Evolutionary conservation across 2,888 invertebrate genomes (phyloP), one percentile per base, ranked within the genome.

Genomic region (Brachypalpus laphriformis): DNA sequence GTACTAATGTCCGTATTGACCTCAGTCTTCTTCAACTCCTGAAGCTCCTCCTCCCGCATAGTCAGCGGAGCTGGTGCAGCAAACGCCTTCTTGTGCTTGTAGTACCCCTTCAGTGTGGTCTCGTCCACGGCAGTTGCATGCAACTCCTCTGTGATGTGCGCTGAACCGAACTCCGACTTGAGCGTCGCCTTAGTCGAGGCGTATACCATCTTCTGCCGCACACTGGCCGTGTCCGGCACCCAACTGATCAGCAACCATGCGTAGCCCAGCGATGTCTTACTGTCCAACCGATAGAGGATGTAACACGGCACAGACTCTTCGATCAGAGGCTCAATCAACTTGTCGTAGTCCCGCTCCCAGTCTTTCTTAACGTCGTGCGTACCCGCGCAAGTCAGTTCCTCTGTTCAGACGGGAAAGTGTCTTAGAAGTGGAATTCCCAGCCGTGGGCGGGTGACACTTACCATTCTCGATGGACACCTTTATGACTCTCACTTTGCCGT

Each of bases 131-230:
- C 93, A 11, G 98, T 98, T 25, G 97, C 98, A 93, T 98, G 98
- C 88, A 98, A 92, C 92, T 99, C 99, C 91, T 98, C 97, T 89
- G 96, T 96, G 78, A 99, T 98, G 89, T 97, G 96, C 0, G 97
- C 96, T 4, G 97, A 96, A 0, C 99, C 99, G 92, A 99, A 99
- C 91, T 99, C 98, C 89, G 96, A 96, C 91, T 99, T 99, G 28
- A 99, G 93, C 0, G 99, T 99, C 0, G 99, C 98, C 92, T 98
- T 98, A 0, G 99, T 99, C 0, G 98, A 98, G 0, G 99, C 99
- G 89, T 98, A 98, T 68, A 99, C 93, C 99, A 99, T 99, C 92
- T 99, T 99, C 31, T 89, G 88, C 75, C 99, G 93, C 3, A 99
- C 96, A 0, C 96, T 95, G 0, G 98, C 97, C 74, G 94, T 94